Evolutionary conservation across 2,888 invertebrate genomes (phyloP), one percentile per base, ranked within the genome.

Genomic region (Crocallis elinguaria): DNA sequence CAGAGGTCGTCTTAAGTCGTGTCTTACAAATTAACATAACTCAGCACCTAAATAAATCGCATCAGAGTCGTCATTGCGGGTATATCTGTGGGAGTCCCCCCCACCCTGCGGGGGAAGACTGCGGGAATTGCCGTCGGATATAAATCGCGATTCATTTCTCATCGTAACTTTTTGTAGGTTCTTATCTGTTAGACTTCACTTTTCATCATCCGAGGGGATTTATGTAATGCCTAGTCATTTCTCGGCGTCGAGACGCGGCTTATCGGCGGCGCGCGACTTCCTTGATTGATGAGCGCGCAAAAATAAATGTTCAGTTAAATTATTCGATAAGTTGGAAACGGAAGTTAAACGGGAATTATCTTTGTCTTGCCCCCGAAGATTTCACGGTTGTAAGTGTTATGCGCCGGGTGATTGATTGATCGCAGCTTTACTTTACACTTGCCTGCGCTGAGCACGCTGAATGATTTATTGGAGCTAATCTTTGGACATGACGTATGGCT

Each of bases 141-240:
- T 84, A 92, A 92, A 92, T 92, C 88, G 91, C 90, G 88, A 90
- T 85, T 91, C 92, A 92, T 92, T 92, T 92, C 92, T 92, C 92
- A 92, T 92, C 90, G 92, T 86, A 92, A 92, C 89, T 92, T 92
- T 92, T 92, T 92, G 92, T 90, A 91, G 92, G 92, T 91, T 89
- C 92, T 92, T 92, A 92, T 92, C 92, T 92, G 92, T 92, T 89
- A 92, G 88, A 92, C 92, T 92, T 92, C 92, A 92, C 91, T 92
- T 92, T 92, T 92, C 92, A 92, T 92, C 92, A 92, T 92, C 92
- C 92, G 80, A 92, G 85, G 92, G 92, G 92, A 92, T 92, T 92
- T 92, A 92, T 92, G 92, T 92, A 92, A 92, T 92, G 92, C 92
- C 91, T 92, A 92, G 92, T 92, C 92, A 92, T 92, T 92, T 92